These are phyloP conservation scores for Diabrotica undecimpunctata DNA, from an alignment of 1,140 invertebrate genomes.

Conservation along the genomic window DNA sequence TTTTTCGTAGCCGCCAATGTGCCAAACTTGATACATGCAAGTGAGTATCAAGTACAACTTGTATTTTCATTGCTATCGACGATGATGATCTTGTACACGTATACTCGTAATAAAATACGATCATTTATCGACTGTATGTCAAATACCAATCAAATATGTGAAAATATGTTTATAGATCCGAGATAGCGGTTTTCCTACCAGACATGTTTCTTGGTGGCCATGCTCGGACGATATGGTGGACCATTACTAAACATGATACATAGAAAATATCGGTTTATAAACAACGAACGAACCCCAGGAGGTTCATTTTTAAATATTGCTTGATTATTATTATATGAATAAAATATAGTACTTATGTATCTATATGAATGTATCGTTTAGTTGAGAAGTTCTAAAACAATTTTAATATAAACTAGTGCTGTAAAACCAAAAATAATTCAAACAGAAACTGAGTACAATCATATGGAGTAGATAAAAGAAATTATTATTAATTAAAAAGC, in stretches of 20 bases:
- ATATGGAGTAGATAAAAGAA: too few species aligned
- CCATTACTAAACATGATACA: slow-evolving; percentile 3
- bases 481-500: too few species aligned
- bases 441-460: too few species aligned
- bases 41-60: slow-evolving; percentile 17
- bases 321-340: too few species aligned
- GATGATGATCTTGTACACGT: slow-evolving; percentile 21
- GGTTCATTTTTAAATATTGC: too few species aligned
- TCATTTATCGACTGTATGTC: slow-evolving; percentile 31
- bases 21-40: slow-evolving; percentile 15
- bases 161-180: slow-evolving; percentile 27
- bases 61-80: slow-evolving; percentile 23
- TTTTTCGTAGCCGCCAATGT: too few species aligned
- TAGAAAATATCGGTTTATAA: neutral
- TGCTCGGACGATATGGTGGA: neutral
- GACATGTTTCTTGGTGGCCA: slow-evolving; percentile 5
- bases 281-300: too few species aligned
- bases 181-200: slow-evolving; percentile 22
- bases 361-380: too few species aligned
- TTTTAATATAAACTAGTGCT: too few species aligned
- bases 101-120: slow-evolving; percentile 29
- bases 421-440: too few species aligned
- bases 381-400: too few species aligned
- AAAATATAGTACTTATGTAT: too few species aligned
- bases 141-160: slow-evolving; percentile 32